Percentiles rank a stretch among this genome's conserved stretches.
Conservation (phyloP, 2,113 vertebrate genomes). For the Osmerus eperlanus region DNA sequence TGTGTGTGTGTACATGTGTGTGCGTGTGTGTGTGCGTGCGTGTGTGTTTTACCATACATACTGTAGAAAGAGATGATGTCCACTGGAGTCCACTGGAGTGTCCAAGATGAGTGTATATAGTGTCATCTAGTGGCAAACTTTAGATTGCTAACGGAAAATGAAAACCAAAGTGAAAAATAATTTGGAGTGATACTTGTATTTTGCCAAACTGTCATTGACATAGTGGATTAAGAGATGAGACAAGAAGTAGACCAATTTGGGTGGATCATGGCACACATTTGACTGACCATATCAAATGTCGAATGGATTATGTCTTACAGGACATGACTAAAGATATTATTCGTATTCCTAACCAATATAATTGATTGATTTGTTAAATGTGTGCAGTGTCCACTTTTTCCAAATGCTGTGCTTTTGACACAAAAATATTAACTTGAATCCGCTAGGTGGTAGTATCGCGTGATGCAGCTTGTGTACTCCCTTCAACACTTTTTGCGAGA, state of each 20-base stretch:
- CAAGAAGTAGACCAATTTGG: neutral
- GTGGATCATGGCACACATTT: too few species aligned
- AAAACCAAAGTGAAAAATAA: neutral
- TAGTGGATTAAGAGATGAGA: neutral
- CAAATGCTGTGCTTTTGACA: too few species aligned
- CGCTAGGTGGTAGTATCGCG: too few species aligned
- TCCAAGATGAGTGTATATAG: conserved; percentile 21
- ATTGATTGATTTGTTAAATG: too few species aligned
- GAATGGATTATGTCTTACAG: too few species aligned
- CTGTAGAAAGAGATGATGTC: neutral
- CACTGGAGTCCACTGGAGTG: neutral
- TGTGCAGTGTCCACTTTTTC: too few species aligned
- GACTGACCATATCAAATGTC: too few species aligned
- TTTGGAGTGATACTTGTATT: neutral
- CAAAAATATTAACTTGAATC: too few species aligned
- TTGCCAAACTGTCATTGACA: neutral
- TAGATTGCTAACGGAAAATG: neutral
- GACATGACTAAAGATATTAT: too few species aligned
- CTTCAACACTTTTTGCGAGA: neutral
- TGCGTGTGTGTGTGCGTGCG: conserved; percentile 31
- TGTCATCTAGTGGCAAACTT: conserved; percentile 48
- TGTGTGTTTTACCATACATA: neutral
- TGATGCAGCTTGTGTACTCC: neutral
- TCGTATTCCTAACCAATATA: too few species aligned
- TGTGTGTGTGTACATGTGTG: conserved; percentile 26